Evolutionary conservation across 2,113 vertebrate species (phyloP).

Genomic region (Coptodon rendalli): DNA sequence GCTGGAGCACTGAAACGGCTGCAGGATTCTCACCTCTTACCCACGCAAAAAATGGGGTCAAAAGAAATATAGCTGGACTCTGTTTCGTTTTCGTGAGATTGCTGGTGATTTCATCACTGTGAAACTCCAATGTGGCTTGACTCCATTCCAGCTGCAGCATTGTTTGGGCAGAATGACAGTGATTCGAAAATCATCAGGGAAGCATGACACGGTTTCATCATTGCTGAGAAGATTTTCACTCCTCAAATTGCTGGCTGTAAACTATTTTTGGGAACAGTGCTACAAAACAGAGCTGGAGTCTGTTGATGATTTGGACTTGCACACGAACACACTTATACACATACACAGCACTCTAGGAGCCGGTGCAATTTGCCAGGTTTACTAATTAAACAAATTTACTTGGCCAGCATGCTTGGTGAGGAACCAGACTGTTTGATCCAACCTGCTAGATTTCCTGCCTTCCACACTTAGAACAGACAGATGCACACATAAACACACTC

Average conservation of each 20-base stretch:
- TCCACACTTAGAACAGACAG: slow-evolving; percentile 13
- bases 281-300: slow-evolving; percentile 40
- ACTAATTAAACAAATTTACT: slow-evolving; percentile 70
- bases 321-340: neutral
- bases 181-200: slow-evolving; percentile 46
- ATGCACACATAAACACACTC: neutral
- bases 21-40: neutral
- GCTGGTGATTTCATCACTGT: slow-evolving; percentile 56
- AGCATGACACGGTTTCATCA: slow-evolving; percentile 54
- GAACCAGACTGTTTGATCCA: slow-evolving; percentile 39
- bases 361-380: slow-evolving; percentile 52
- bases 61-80: slow-evolving; percentile 18
- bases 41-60: slow-evolving; percentile 12
- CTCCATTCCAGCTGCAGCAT: slow-evolving; percentile 37
- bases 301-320: slow-evolving; percentile 37
- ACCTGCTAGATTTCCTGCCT: slow-evolving; percentile 42
- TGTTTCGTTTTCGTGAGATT: slow-evolving; percentile 35
- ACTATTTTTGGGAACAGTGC: slow-evolving; percentile 38
- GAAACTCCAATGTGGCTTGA: slow-evolving; percentile 26
- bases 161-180: slow-evolving; percentile 54
- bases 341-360: slow-evolving; percentile 47
- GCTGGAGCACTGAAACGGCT: neutral
- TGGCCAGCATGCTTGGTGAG: slow-evolving; percentile 49
- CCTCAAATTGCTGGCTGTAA: slow-evolving; percentile 34
- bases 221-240: slow-evolving; percentile 33